phyloP scores from a whole-genome alignment of 2,888 invertebrate genomes.

The Perizoma affinitatum region DNA sequence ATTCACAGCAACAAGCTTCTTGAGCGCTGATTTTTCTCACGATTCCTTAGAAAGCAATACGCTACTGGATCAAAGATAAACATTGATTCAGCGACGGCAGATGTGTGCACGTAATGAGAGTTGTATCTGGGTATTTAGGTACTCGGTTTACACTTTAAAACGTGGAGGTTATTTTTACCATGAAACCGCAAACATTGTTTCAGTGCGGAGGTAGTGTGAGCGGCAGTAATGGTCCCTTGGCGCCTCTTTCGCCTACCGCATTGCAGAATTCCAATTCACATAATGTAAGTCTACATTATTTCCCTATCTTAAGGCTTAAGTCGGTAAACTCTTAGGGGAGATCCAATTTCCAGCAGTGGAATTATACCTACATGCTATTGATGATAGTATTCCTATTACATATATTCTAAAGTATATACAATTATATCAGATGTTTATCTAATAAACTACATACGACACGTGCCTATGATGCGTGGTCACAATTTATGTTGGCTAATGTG shows the following conservation, averaged over 20 bases:
- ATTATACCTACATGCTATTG: no score
- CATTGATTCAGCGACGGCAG: constrained; percentile 46
- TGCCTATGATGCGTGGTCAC: constrained; percentile 6
- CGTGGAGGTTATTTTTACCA: constrained; percentile 51
- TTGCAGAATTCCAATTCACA: constrained; percentile 77
- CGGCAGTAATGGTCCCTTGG: constrained; percentile 79
- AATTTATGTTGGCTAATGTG: constrained; percentile 21
- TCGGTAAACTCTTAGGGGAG: no score
- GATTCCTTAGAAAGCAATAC: constrained; percentile 53
- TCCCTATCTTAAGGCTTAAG: no score
- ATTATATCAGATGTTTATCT: constrained; percentile 5
- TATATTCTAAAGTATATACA: constrained; percentile 12
- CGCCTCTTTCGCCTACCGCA: constrained; percentile 79
- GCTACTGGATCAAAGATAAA: constrained; percentile 46
- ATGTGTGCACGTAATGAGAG: constrained; percentile 38
- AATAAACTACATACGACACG: constrained; percentile 11
- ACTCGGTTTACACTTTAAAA: constrained; percentile 39
- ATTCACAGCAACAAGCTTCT: constrained; percentile 37
- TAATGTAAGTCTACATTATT: constrained; percentile 64
- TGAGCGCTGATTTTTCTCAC: constrained; percentile 48
- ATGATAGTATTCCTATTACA: no score
- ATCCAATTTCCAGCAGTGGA: no score
- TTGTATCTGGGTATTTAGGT: constrained; percentile 34
- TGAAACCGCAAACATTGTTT: constrained; percentile 56
- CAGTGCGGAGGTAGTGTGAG: constrained; percentile 75